Evolutionary conservation across 1,140 invertebrate genomes (phyloP).

Genomic region (Drosophila azteca): DNA sequence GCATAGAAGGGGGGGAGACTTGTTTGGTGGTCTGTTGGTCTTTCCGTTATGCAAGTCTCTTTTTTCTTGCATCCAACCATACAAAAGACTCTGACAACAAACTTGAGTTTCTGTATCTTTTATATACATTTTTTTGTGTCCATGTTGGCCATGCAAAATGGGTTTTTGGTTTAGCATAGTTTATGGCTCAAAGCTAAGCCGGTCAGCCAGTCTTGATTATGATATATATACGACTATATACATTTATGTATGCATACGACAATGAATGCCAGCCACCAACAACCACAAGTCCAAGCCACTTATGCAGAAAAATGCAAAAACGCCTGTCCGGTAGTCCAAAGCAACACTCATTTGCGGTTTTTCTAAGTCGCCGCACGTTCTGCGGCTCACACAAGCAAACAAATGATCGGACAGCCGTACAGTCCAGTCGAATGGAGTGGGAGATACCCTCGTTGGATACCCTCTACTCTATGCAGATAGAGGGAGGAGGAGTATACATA

Average conservation of each 20-base stretch:
- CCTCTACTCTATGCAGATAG: not conserved
- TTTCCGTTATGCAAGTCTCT: conserved; percentile 52
- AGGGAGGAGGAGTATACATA: conserved; percentile 33
- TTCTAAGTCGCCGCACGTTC: conserved; percentile 74
- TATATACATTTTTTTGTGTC: conserved; percentile 14
- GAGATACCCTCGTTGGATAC: conserved; percentile 9
- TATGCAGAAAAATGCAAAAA: conserved; percentile 77
- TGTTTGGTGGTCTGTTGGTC: conserved; percentile 73
- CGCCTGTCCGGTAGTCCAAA: conserved; percentile 56
- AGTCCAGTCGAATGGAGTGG: conserved; percentile 23
- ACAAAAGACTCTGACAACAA: conserved; percentile 72
- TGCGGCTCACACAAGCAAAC: conserved; percentile 60
- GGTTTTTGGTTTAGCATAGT: conserved; percentile 35
- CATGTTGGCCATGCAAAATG: conserved; percentile 47
- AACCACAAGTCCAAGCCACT: conserved; percentile 38
- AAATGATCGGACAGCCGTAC: conserved; percentile 49
- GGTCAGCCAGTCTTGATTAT: conserved; percentile 61
- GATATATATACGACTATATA: conserved; percentile 45
- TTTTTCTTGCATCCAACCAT: conserved; percentile 33
- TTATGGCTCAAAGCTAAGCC: conserved; percentile 57
- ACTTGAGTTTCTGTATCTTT: conserved; percentile 44
- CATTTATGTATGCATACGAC: conserved; percentile 33
- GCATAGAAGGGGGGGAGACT: conserved; percentile 9
- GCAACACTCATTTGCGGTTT: conserved; percentile 74
- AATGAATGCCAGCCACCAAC: conserved; percentile 35